phyloP scores from a whole-genome alignment of 2,797 vertebrate species.

The Graptemys geographica region DNA sequence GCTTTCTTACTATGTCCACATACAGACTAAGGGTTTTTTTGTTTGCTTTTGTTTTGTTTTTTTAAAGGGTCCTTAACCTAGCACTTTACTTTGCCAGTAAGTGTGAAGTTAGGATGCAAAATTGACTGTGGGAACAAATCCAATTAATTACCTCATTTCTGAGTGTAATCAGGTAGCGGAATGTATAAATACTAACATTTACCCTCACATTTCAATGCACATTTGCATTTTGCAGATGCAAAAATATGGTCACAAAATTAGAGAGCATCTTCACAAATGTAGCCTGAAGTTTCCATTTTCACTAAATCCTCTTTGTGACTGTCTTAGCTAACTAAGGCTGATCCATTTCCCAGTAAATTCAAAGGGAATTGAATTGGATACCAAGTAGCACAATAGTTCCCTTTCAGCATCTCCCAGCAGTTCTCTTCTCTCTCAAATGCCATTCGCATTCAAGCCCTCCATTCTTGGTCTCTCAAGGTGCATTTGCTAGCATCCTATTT shows the following conservation, averaged over 20 bases:
- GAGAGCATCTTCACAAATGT: background rate
- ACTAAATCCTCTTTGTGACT: background rate
- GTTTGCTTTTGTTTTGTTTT: too few species aligned
- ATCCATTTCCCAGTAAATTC: background rate
- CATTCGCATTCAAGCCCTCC: background rate
- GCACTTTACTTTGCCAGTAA: too few species aligned
- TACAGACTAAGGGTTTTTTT: too few species aligned
- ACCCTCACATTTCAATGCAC: background rate
- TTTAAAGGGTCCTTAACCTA: too few species aligned
- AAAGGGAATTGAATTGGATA: background rate
- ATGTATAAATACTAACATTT: too few species aligned
- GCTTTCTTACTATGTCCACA: too few species aligned
- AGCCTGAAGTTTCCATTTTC: background rate
- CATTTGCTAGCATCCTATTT: background rate
- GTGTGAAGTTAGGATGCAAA: too few species aligned
- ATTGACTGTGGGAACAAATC: too few species aligned
- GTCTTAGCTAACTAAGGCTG: background rate
- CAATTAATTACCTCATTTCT: too few species aligned
- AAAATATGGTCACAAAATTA: background rate
- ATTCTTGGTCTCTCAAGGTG: background rate
- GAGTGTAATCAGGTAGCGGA: too few species aligned
- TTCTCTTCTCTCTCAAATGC: background rate
- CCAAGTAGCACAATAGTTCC: background rate
- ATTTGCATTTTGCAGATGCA: background rate
- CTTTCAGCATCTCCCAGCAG: background rate